A percentile compares a stretch with the other conserved stretches of the same genome.
These are phyloP conservation scores for Neelides folsomi DNA, from an alignment of 2,888 invertebrate genomes.

Conservation along the genomic window DNA sequence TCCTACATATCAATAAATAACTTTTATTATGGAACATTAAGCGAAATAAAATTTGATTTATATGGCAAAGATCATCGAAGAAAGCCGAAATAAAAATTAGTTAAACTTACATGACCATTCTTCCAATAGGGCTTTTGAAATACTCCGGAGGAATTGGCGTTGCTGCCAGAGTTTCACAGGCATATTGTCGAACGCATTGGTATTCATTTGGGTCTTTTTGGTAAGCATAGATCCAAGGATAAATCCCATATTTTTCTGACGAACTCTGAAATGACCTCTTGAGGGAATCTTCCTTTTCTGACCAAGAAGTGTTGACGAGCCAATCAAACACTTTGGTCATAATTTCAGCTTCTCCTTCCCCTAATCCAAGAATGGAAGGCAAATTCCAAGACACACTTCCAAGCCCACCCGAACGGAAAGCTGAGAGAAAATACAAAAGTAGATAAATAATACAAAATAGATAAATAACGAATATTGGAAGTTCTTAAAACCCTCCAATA, in stretches of 20 bases:
- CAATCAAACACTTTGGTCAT: constrained; percentile 21
- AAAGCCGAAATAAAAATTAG: not conserved
- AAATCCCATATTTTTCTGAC: constrained; percentile 9
- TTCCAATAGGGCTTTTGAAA: constrained; percentile 20
- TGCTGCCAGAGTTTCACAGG: constrained; percentile 25
- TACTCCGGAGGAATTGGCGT: constrained; percentile 20
- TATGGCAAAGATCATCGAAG: not conserved
- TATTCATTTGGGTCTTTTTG: constrained; percentile 28
- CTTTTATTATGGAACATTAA: too few species aligned
- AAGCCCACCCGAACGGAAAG: constrained; percentile 6
- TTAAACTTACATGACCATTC: constrained; percentile 21
- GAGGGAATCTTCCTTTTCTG: too few species aligned
- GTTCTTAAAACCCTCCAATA: too few species aligned
- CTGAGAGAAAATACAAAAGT: constrained; percentile 7
- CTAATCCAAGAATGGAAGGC: constrained; percentile 10
- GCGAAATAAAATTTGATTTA: too few species aligned
- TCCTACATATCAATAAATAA: constrained; percentile 8
- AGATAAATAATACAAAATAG: too few species aligned
- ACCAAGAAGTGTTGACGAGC: constrained; percentile 10
- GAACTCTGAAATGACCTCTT: not conserved
- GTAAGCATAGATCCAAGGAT: constrained; percentile 25
- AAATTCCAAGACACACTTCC: not conserved
- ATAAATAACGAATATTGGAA: too few species aligned
- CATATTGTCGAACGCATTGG: constrained; percentile 26
- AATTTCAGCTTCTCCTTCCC: constrained; percentile 19